These are phyloP conservation scores for Frankliniella intonsa DNA, from an alignment of 2,888 invertebrate genomes.

Conservation along the genomic window DNA sequence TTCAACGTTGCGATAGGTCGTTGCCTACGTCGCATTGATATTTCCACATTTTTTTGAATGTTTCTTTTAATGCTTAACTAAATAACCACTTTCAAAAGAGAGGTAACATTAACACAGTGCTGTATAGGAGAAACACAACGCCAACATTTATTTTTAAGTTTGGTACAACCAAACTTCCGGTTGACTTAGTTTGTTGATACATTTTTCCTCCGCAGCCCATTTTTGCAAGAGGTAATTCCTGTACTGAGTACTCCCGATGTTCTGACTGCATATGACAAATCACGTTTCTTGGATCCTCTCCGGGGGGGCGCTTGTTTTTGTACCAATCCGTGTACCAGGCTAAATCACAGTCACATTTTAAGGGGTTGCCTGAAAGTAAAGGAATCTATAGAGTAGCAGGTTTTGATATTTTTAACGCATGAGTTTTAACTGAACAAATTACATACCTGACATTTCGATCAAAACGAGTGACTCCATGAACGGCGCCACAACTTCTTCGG, in stretches of 20 bases:
- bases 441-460: conserved; percentile 16
- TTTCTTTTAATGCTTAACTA: neutral
- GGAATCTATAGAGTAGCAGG: too few relatives aligned
- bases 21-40: neutral
- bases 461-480: conserved; percentile 6
- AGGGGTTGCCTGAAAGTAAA: neutral
- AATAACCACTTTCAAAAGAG: neutral
- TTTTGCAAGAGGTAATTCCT: neutral
- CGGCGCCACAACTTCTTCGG: conserved; percentile 16
- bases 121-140: neutral
- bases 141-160: neutral
- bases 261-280: conserved; percentile 3
- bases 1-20: neutral
- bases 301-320: neutral
- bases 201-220: neutral
- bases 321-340: conserved; percentile 14
- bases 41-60: neutral
- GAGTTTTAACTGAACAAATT: neutral
- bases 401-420: too few relatives aligned
- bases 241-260: neutral
- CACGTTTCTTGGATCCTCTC: neutral
- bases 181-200: neutral
- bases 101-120: neutral
- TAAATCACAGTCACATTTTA: neutral
- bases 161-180: neutral